Conservation (phyloP, 2,888 invertebrate genomes). For the Himalopsyche anomala region DNA sequence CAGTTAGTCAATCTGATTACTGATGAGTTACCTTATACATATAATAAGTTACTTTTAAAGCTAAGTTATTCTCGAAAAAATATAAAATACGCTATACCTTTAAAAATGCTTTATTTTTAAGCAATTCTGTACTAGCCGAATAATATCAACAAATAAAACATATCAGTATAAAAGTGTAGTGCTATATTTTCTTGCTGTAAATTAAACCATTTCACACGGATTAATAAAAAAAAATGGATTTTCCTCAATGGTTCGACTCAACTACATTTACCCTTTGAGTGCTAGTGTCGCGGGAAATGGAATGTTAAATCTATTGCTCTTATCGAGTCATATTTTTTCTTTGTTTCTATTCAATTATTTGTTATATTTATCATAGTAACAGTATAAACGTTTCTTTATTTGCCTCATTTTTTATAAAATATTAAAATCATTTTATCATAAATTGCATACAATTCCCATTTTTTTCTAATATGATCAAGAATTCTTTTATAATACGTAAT, state of each 20-base stretch:
- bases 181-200: no score
- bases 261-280: not conserved
- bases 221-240: not conserved
- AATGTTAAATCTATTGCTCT: constrained; percentile 21
- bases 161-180: no score
- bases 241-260: not conserved
- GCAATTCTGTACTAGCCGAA: not conserved
- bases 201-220: no score
- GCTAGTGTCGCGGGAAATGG: not conserved
- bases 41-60: no score
- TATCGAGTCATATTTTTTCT: constrained; percentile 11
- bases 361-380: not conserved
- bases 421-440: not conserved
- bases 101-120: not conserved
- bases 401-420: not conserved
- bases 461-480: not conserved
- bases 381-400: not conserved
- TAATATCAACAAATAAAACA: no score
- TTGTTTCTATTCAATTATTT: constrained; percentile 28
- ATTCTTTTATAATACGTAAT: not conserved
- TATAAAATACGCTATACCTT: not conserved
- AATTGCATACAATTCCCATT: not conserved
- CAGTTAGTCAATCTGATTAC: no score
- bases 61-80: no score
- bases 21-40: no score